Evolutionary conservation across 2,888 invertebrate species (phyloP), one percentile per base, ranked within the genome.

Genomic region (Drosophila austrosaltans): DNA sequence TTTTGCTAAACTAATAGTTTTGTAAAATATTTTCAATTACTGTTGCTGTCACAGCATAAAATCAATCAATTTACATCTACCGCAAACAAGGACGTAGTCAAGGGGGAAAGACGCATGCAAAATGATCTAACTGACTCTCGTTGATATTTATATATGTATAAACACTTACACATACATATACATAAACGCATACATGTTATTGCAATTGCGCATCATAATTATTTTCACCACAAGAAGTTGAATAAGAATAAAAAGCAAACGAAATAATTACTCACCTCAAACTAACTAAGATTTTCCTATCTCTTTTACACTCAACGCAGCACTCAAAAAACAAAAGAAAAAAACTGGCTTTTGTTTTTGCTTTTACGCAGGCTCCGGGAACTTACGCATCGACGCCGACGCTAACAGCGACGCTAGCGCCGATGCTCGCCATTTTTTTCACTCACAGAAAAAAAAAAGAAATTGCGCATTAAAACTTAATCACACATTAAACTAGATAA

Each of bases 21-120:
- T 78, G 58, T 30, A 58, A 79, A 86, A 88, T 86, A 81, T 88
- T 83, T 83, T 81, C 83, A 83, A 83, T 83, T 83, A 83, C 83
- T 75, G 79, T 77, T 83, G 88, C 89, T 88, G 82, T 87, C 89
- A 82, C 86, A 82, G 83, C 83, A 48, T 25, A 88, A 88, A 83
- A 83, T 88, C 83, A 80, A 83, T 82, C 88, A 82, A 77, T 75
- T 87, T 76, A 72, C 63, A 74, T 62, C 86, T 86, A 82, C 86
- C 81, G 62, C 65, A 62, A 76, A 48, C 48, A 48, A 48, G 48
- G 48, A 48, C 48, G 48, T 48, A 12, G 48, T 48, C 10, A 25
- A 22, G 22, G 16, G 16, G 16, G 16, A 16, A 16, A 16, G 16
- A 16, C 16, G 36, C 36, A 36, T 36, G 10, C 8, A 8, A 8